Base-by-base conservation (phyloP, 2,888 invertebrate genomes). In the Synergus itoensis region DNA sequence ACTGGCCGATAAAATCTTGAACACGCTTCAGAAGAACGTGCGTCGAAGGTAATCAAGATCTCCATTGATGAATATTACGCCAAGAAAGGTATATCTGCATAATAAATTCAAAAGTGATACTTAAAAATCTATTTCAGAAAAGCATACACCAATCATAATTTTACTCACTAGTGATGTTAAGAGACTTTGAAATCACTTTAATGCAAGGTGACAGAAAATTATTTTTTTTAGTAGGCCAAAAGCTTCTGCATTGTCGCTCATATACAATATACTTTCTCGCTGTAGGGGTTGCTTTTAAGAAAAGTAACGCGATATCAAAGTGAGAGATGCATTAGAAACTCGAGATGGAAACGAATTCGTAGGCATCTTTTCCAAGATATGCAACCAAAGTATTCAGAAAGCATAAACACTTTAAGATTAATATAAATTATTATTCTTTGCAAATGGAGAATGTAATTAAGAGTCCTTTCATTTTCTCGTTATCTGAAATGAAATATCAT, bases 211-310 rank as follows among this genome's bases (percentile, higher is more conserved):
- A 36, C 36, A 36, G 36, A 36, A 36, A 36, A 36, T 36, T 7
- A 36, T 36, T 36, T 36, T 28, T 28, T 36, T 36, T 36, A 36
- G 36, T 36, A 36, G 0, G 4, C 36, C 36, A 36, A 36, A 36
- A 36, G 36, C 36, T 36, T 36, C 5, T 65, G 43, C 18, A 18
- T 41, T 12, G 41, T 11, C 4, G 9, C n/a, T 41, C 41, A 65
- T 64, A 41, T 64, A 40, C 28, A 64, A 40, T 64, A 57, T 36
- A 64, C n/a, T 40, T 64, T 64, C 41, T 36, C 36, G 16, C n/a
- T 64, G 36, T 64, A 64, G 64, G 64, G 14, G 41, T 65, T 65
- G 41, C 41, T 65, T 43, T 65, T 65, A 65, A 65, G 65, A n/a
- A 18, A 65, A 40, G 41, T 41, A 65, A 65, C 41, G 40, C 18